Conservation (phyloP, 2,797 vertebrate species). For the Masticophis lateralis region DNA sequence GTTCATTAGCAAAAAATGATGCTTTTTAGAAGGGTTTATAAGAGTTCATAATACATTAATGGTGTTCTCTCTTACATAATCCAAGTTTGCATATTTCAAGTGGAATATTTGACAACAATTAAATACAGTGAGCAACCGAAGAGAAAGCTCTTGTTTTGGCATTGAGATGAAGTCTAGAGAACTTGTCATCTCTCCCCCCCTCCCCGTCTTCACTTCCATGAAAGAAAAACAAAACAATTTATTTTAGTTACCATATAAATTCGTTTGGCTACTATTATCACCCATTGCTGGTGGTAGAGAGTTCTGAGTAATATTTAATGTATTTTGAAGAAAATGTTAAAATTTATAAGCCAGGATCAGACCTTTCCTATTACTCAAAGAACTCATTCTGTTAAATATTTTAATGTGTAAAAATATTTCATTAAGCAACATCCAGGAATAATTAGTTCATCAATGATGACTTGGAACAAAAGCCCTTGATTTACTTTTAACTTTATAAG, state of each 20-base stretch:
- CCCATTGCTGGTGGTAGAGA: conserved; percentile 69
- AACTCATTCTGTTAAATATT: conserved; percentile 76
- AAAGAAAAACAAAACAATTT: conserved; percentile 59
- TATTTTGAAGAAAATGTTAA: conserved; percentile 74
- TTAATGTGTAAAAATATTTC: conserved; percentile 78
- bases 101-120: conserved; percentile 24
- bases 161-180: conserved; percentile 22
- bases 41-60: background rate
- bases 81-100: conserved; percentile 29
- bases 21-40: background rate
- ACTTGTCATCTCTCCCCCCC: conserved; percentile 39
- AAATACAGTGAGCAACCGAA: conserved; percentile 9
- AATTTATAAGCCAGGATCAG: conserved; percentile 75
- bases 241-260: conserved; percentile 59
- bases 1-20: background rate
- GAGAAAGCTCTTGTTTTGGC: conserved; percentile 15
- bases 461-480: conserved; percentile 79
- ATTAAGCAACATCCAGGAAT: conserved; percentile 82
- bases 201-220: conserved; percentile 44
- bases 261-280: conserved; percentile 63
- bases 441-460: conserved; percentile 80
- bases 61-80: conserved; percentile 15
- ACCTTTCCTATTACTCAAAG: conserved; percentile 75
- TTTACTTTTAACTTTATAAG: conserved; percentile 77
- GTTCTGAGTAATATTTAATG: conserved; percentile 73